Base-by-base conservation (phyloP, 1,140 invertebrate genomes). In the Helicoverpa zea region DNA sequence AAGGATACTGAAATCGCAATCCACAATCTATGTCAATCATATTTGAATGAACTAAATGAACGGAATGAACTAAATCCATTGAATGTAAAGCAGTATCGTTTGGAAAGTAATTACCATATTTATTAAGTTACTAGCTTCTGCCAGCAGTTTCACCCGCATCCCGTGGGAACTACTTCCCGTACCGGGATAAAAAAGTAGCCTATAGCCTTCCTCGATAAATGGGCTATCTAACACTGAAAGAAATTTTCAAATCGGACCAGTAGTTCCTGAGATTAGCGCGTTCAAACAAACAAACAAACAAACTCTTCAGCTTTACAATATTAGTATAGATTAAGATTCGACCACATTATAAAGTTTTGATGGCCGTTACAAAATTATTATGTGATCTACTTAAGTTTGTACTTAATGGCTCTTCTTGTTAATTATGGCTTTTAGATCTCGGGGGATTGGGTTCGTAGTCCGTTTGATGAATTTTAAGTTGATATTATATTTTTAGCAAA, bases 31-130 rank as follows among this genome's bases (percentile, higher is more conserved):
- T 68, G 64, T 49, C 64, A 68, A 49, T 12, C 16, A 68, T 68
- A 11, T 49, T 49, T 68, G 64, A 68, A 68, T 51, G 43, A 63
- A 63, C 29, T 30, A 63, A 63, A 63, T 63, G 14, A 70, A 70
- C 66, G 52, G 49, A 13, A 63, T 63, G 14, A 70, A 70, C 66
- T 70, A 23, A 13, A 16, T 54, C 51, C 49, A 72, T 72, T 72
- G 68, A 52, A 72, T 72, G 68, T 54, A 54, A 54, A 52, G 13
- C 23, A 13, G 23, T 54, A 10, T 52, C 49, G 23, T 72, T 72
- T 30, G 51, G 12, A 72, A 72, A 54, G 68, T 30, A 72, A 72
- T 54, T 14, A 72, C 52, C 68, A 70, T 70, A 70, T 72, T 52
- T 30, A 70, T 70, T 51, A 54, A 54, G 49, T 54, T 70, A 70